phyloP scores from a whole-genome alignment of 2,113 vertebrate genomes.

The Arvicanthis niloticus region DNA sequence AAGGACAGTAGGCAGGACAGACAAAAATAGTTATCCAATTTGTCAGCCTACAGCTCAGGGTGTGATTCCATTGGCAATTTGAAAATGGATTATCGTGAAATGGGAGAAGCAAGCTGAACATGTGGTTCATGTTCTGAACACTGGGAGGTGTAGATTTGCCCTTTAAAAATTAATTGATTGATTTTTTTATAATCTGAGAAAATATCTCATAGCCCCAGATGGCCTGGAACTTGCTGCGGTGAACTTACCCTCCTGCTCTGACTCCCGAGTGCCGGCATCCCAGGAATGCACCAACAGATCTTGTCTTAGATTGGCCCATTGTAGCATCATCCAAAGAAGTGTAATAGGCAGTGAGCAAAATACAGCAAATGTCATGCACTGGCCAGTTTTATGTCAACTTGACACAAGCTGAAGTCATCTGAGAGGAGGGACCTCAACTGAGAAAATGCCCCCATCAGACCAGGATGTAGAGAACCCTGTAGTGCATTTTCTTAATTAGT shows the following conservation, averaged over 20 bases:
- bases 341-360: not conserved
- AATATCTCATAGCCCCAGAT: not conserved
- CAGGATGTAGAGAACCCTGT: too few relatives aligned
- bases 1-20: not conserved
- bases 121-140: not conserved
- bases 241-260: not conserved
- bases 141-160: not conserved
- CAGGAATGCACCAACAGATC: not conserved
- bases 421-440: not conserved
- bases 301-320: not conserved
- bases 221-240: not conserved
- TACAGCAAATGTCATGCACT: not conserved
- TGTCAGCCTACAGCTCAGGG: not conserved
- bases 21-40: not conserved
- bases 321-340: not conserved
- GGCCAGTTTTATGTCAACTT: not conserved
- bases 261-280: not conserved
- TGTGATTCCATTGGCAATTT: not conserved
- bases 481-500: not conserved
- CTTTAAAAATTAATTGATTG: not conserved
- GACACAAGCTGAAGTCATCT: not conserved
- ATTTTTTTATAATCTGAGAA: not conserved
- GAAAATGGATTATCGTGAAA: constrained; percentile 8
- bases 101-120: not conserved
- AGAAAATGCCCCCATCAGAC: not conserved